phyloP scores from a whole-genome alignment of 2,113 vertebrate genomes.

The Typhlomys cinereus region DNA sequence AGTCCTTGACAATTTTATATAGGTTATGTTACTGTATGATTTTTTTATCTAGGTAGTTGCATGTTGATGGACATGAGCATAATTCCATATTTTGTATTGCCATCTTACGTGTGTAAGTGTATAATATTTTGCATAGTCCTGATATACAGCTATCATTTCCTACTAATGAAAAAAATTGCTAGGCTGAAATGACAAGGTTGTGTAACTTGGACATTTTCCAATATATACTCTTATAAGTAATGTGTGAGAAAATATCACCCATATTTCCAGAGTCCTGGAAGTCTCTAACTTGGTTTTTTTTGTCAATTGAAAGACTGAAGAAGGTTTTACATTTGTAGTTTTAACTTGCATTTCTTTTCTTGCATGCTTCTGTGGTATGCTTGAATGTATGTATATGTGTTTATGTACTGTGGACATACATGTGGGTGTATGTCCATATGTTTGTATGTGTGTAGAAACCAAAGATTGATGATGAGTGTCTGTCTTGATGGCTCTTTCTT shows the following conservation, averaged over 20 bases:
- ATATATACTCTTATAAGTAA: too few species aligned
- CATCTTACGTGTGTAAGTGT: not conserved
- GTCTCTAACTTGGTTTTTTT: too few species aligned
- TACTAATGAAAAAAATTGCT: too few species aligned
- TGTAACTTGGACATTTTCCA: not conserved
- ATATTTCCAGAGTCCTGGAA: too few species aligned
- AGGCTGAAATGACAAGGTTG: not conserved
- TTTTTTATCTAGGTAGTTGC: not conserved
- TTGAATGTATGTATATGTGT: too few species aligned
- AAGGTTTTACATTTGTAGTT: not conserved
- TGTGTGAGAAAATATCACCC: too few species aligned
- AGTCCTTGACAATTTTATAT: not conserved
- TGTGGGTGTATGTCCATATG: too few species aligned
- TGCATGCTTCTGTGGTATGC: too few species aligned
- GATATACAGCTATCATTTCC: not conserved
- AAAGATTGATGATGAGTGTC: too few species aligned
- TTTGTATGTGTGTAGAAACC: too few species aligned
- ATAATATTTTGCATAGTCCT: not conserved
- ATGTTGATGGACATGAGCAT: not conserved
- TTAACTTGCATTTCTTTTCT: slow-evolving; percentile 24
- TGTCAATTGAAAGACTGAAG: not conserved
- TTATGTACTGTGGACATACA: too few species aligned
- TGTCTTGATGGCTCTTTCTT: too few species aligned
- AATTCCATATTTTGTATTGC: not conserved
- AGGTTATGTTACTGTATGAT: not conserved